Evolutionary conservation across 2,113 vertebrate genomes (phyloP), one percentile per base, ranked within the genome.

Genomic region (Anarrhichthys ocellatus): DNA sequence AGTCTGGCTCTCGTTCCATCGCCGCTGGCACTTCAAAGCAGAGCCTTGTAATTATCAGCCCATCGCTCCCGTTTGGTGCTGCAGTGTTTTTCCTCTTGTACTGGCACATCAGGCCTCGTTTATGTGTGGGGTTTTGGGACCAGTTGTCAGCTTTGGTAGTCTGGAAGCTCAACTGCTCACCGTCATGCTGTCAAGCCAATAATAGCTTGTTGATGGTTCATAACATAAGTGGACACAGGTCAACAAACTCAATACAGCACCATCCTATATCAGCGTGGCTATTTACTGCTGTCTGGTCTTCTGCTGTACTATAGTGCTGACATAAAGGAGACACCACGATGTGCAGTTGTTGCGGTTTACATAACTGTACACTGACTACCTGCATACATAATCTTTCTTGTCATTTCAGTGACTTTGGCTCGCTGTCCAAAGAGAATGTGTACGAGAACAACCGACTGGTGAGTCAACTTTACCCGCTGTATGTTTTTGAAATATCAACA

Each of bases 401-500:
- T 94, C 84, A 1, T 96, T 96, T 24, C 95, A 99, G 98, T 94
- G 96, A 99, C 87, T 99, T 99, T 86, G 94, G 95, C 83, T 97
- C 96, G 0, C 97, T 99, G 79, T 98, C 96, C 76, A 99, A 98
- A 94, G 98, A 99, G 87, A 97, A 99, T 24, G 93, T 99, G 81
- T 99, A 97, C 4, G 97, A 99, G 89, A 99, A 99, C 94, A 99
- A 99, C 93, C 95, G 87, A 20, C 93, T 99, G 97, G 98, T 99
- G 88, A 98, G 98, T 98, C 90, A 66, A 0, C 73, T 58, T 71
- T 44, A 20, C 67, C 54, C 50, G 27, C 46, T 70, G 11, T 5
- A 24, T 78, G 17, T 70, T 75, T 34, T 27, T 32, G 9, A 59
- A 11, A 15, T 40, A 29, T 70, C 6, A 56, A 27, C 22, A 1